Base-by-base conservation (phyloP, 2,888 invertebrate genomes). In the Oithona nana region DNA sequence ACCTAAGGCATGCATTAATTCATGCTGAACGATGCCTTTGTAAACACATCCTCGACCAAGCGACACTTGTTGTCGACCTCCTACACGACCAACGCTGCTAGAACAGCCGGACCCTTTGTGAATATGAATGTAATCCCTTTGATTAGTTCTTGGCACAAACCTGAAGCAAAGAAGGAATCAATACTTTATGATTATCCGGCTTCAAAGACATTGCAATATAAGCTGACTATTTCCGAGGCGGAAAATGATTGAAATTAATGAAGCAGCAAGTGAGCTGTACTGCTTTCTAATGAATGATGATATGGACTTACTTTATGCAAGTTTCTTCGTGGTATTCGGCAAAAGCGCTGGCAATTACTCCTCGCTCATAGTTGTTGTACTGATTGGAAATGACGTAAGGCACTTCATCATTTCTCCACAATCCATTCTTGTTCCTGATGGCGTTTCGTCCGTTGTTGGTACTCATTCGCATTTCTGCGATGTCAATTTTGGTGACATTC, bases 41-140 rank as follows among this genome's bases (percentile, higher is more conserved):
- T 56, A 62, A 26, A 62, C 39, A 31, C 62, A 62, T 3, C 62
- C 62, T 22, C 24, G 1, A 13, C 62, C 62, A 56, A 79, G 69
- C 1, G 76, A 75, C 1, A 79, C 71, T 1, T 74, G 72, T 67
- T 79, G 79, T 31, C 71, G 71, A 1, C 77, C 77, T 0, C 77
- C 77, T 11, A 71, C 71, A 30, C 74, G 68, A 0, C 79, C 78
- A 13, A 79, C 75, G 52, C 73, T 72, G 62, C 77, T 77, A 62
- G 74, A 75, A 68, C 79, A 79, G 2, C 64, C 72, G 29, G 67
- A 67, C 49, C 70, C 71, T 54, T 68, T 69, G 20, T 68, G 65
- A 20, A 72, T 67, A 65, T 70, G 67, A 28, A 72, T 67, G 64
- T 70, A 71, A 58, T 71, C 70, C 1, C 49, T 48, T 56, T 72